Base-by-base conservation (phyloP, 2,888 invertebrate species). In the Chloromyia formosa region DNA sequence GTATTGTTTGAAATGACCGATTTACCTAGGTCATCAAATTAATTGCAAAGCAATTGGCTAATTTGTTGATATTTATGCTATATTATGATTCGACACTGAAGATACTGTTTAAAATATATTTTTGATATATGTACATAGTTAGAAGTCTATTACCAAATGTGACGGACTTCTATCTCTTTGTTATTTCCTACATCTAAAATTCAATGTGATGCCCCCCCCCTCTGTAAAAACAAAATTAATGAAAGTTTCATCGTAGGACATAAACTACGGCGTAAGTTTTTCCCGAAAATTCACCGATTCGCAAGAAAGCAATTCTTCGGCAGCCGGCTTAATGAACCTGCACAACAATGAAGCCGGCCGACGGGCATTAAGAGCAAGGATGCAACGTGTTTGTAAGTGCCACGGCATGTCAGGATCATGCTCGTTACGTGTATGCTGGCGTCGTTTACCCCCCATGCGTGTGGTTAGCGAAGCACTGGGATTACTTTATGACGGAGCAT, bases 381-480 rank as follows among this genome's bases (percentile, higher is more conserved):
- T 95, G 93, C 93, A 94, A 82, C 89, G 94, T 56, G 91, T 94
- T 20, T 96, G 96, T 88, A 96, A 96, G 84, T 96, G 96, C 81
- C 96, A 96, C 84, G 96, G 96, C 23, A 95, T 96, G 88, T 95
- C 95, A 0, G 96, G 95, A 0, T 95, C 95, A 1, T 96, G 96
- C 85, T 94, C 94, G 56, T 91, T 95, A 78, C 89, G 94, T 64
- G 94, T 96, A 7, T 96, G 96, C 84, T 96, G 96, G 96, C 88
- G 94, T 78, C 91, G 93, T 76, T 87, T 96, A 80, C 92, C 93
- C 3, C 88, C 91, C 54, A 92, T 96, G 81, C 87, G 93, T 35
- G 84, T 89, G 77, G 92, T 96, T 4, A 95, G 94, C 0, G 91
- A 93, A 77, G 90, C 90, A 0, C 87, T 96, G 66, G 90, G 92